Evolutionary conservation across 2,113 vertebrate genomes (phyloP).

Genomic region (Misgurnus mizolepis): DNA sequence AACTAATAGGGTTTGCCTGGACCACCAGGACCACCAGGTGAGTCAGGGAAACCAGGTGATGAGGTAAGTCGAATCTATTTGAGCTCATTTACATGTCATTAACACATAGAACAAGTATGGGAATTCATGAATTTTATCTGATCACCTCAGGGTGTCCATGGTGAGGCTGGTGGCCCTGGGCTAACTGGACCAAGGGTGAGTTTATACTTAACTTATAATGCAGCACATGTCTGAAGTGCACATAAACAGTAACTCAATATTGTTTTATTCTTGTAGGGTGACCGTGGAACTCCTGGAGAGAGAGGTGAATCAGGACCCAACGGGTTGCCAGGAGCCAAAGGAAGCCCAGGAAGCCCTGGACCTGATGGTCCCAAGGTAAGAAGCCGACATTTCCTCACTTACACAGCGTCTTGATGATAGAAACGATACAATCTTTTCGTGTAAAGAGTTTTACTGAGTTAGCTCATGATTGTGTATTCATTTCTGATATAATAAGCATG

Average conservation of each 20-base stretch:
- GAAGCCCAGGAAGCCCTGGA: constrained; percentile 88
- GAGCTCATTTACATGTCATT: neutral
- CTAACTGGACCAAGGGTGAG: constrained; percentile 86
- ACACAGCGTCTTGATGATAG: neutral
- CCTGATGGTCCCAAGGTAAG: constrained; percentile 90
- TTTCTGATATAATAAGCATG: too few species aligned
- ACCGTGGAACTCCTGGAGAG: constrained; percentile 93
- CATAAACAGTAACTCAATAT: neutral
- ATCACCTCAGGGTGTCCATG: constrained; percentile 84
- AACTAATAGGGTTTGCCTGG: constrained; percentile 90
- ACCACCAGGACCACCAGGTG: constrained; percentile 88
- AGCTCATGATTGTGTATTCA: too few species aligned
- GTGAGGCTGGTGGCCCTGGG: constrained; percentile 86
- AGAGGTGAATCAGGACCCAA: constrained; percentile 87
- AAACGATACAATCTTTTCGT: neutral
- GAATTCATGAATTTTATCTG: constrained; percentile 7
- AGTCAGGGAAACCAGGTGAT: constrained; percentile 91
- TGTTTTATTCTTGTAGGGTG: constrained; percentile 77
- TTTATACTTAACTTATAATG: constrained; percentile 24
- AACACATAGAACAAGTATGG: neutral
- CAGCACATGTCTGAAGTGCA: neutral
- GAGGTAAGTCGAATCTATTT: constrained; percentile 72
- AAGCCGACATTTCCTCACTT: neutral
- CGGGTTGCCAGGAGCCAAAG: constrained; percentile 88
- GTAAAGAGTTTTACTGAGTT: too few species aligned